phyloP scores from a whole-genome alignment of 2,888 invertebrate genomes.

The Latheticus oryzae region DNA sequence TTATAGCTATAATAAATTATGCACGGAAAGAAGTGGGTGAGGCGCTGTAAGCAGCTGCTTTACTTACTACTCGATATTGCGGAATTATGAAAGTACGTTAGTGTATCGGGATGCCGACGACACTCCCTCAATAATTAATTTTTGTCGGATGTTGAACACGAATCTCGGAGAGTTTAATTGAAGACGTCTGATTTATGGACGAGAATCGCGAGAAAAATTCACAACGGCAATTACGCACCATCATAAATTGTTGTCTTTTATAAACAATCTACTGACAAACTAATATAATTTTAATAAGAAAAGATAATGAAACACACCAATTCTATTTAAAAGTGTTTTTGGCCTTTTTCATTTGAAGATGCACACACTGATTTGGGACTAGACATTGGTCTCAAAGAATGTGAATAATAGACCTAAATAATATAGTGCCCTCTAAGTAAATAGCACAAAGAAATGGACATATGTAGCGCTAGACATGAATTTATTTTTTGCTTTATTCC shows the following conservation, averaged over 20 bases:
- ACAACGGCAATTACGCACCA: no score
- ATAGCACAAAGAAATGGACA: conserved; percentile 13
- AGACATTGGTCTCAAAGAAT: neutral
- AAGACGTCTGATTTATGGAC: conserved; percentile 23
- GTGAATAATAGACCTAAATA: conserved; percentile 22
- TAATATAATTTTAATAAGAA: no score
- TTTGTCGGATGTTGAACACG: conserved; percentile 27
- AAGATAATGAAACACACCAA: no score
- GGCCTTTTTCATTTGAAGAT: no score
- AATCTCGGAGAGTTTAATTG: conserved; percentile 19
- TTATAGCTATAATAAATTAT: conserved; percentile 45
- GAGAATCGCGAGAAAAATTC: conserved; percentile 4
- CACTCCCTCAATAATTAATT: conserved; percentile 36
- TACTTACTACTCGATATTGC: conserved; percentile 34
- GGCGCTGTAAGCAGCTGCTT: conserved; percentile 42
- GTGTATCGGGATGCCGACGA: conserved; percentile 17
- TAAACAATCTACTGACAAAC: no score
- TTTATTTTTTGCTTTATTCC: conserved; percentile 29
- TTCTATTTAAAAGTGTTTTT: no score
- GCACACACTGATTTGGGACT: conserved; percentile 21
- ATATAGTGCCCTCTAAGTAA: conserved; percentile 7
- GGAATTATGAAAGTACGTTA: conserved; percentile 35
- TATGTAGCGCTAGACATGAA: neutral
- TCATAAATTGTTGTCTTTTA: no score
- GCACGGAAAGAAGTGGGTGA: conserved; percentile 37